Base-by-base conservation (phyloP, 2,888 invertebrate species). In the Pterostichus niger region DNA sequence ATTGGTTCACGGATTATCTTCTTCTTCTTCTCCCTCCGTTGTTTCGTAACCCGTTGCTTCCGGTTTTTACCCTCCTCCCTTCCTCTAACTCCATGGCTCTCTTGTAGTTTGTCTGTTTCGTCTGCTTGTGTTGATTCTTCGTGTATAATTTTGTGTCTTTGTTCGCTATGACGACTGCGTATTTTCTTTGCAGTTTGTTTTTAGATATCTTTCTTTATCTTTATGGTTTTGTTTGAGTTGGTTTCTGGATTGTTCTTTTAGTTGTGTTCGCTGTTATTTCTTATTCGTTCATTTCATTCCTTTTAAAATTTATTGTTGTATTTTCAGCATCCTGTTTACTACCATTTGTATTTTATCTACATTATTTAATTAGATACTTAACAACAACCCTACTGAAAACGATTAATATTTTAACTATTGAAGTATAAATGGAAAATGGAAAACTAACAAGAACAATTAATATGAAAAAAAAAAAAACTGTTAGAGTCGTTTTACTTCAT, bases 1-100 rank as follows among this genome's bases (percentile, higher is more conserved):
- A 78, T 78, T 78, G 78, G 78, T 78, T 78, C 59, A 44, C 78
- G 56, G 78, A 78, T 78, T 78, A 78, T 78, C 78, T 78, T 78
- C 61, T 59, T 78, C 68, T 71, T 71, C 68, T 71, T 61, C 68
- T 71, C 78, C 40, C 33, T 61, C 40, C 78, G 52, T 44, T 78
- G 44, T 59, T 44, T 59, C 46, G 56, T 78, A 78, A 78, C 78
- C 77, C 78, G 56, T 78, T 78, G 31, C 44, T 59, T 78, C 61
- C 56, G 77, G 17, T 49, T 64, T 17, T 44, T 44, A 71, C 44
- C 40, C 17, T 7, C 44, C 40, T 44, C 35, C 17, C 40, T 9
- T 10, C 17, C 40, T 44, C 64, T 61, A 61, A 9, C 61, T 10
- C 33, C 24, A n/a, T 4, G 24, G 44, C 44, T 40, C 9, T 44